Conservation (phyloP, 2,797 vertebrate species). For the Percopsis omiscomaycus region DNA sequence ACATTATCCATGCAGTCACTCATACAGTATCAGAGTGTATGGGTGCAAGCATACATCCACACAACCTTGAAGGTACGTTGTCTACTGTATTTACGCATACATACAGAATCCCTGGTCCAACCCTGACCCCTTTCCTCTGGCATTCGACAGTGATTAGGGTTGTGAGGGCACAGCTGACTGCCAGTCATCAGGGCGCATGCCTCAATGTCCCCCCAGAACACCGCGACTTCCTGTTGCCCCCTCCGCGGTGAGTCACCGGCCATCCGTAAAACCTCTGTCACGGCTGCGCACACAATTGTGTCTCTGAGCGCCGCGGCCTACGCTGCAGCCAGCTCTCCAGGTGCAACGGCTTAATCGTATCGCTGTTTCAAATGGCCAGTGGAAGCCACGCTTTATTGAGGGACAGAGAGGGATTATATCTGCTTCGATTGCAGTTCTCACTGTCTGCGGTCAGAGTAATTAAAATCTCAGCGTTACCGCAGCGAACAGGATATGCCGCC, state of each 20-base stretch:
- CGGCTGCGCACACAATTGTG: neutral
- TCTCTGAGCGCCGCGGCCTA: neutral
- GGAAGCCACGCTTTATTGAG: constrained; percentile 9
- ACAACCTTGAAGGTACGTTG: neutral
- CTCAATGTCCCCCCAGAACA: no score
- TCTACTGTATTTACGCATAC: no score
- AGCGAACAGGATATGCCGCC: constrained; percentile 46
- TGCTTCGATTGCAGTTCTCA: constrained; percentile 46
- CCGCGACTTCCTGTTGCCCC: neutral
- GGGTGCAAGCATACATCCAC: neutral
- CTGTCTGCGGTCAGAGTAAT: constrained; percentile 39
- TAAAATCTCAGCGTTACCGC: constrained; percentile 52
- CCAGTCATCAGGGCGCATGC: constrained; percentile 4
- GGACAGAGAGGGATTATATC: constrained; percentile 16
- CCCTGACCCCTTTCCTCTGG: constrained; percentile 26
- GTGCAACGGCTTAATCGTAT: constrained; percentile 27
- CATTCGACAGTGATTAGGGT: constrained; percentile 28
- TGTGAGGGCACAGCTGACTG: constrained; percentile 15
- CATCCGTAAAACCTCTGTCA: constrained; percentile 10
- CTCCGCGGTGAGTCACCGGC: constrained; percentile 1
- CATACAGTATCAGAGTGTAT: no score
- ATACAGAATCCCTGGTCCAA: constrained; percentile 8
- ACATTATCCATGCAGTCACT: no score
- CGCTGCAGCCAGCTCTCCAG: constrained; percentile 6
- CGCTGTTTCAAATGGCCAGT: constrained; percentile 6